phyloP scores from a whole-genome alignment of 2,113 vertebrate species.

The Eupsittula cactorum region DNA sequence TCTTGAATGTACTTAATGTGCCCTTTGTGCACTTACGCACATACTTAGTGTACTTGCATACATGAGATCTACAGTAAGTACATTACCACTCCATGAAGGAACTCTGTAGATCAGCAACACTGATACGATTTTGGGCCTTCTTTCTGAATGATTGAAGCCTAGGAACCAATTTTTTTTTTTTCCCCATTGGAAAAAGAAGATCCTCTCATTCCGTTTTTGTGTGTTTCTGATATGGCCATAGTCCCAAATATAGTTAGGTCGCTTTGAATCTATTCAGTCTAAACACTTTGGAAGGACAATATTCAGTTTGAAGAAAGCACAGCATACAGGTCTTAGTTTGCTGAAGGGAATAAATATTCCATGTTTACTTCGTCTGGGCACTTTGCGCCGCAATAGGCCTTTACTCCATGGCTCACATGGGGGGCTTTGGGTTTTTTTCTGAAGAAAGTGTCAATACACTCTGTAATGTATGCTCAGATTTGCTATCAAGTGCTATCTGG shows the following conservation, averaged over 20 bases:
- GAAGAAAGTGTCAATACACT: slow-evolving; percentile 9
- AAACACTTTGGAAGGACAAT: background rate
- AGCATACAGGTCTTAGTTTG: background rate
- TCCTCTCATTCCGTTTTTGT: background rate
- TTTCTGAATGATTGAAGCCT: background rate
- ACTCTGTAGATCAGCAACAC: background rate
- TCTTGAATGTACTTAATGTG: background rate
- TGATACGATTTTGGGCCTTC: background rate
- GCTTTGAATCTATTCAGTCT: background rate
- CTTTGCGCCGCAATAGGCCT: slow-evolving; percentile 39
- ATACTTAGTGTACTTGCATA: background rate
- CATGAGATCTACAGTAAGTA: background rate
- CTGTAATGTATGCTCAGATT: background rate
- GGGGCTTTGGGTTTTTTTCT: background rate
- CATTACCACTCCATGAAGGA: slow-evolving; percentile 14
- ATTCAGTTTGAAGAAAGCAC: background rate
- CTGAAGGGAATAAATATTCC: background rate
- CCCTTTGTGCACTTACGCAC: background rate
- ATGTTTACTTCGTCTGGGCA: slow-evolving; percentile 36
- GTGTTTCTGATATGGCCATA: background rate
- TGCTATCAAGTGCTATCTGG: slow-evolving; percentile 11
- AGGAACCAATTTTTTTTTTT: background rate
- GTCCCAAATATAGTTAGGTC: slow-evolving; percentile 1
- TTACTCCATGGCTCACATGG: background rate
- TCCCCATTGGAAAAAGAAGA: background rate